Base-by-base conservation (phyloP, 2,888 invertebrate genomes). In the Prosopocoilus inquinatus region DNA sequence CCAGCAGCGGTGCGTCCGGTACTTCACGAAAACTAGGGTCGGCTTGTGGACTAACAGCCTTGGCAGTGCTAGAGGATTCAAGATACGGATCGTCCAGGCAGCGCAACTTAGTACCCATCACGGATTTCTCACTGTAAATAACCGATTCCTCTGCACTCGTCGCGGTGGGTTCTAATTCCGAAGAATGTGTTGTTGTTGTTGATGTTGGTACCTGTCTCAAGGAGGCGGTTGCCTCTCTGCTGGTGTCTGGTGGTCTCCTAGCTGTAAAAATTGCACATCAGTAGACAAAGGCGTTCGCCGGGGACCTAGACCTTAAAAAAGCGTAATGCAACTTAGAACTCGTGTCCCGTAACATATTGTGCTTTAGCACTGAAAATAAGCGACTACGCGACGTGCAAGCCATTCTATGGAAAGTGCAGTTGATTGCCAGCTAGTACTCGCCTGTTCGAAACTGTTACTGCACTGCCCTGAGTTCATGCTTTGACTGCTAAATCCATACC, bases 61-160 rank as follows among this genome's bases (percentile, higher is more conserved):
- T 69, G 43, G 79, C 79, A 67, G 78, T 79, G 60, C 58, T 61
- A 58, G 61, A 61, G 53, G 64, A 58, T 63, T 80, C 80, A 68
- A 81, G 81, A 12, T 77, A 74, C 50, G 83, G 82, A 70, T 83
- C 84, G 53, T 84, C 83, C 44, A 83, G 71, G 65, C 81, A 80
- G 61, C 78, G 76, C 12, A 81, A 70, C 59, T 79, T 80, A 52
- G 80, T 79, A 50, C 81, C 81, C 34, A 78, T 78, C 53, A 79
- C 69, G 5, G 78, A 75, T 62, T 78, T 80, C 58, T 68, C 66
- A 65, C 69, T 57, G 66, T 60, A 9, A 62, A 50, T 2, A 47
- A 48, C 50, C 49, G 47, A 46, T 62, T 68, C 34, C 58, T 60
- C 47, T 61, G 66, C 55, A 64, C 57, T 53, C 53, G 47, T 57